A percentile compares a stretch with the other conserved stretches of the same genome.
Conservation (phyloP, 2,797 vertebrate species). For the Capromys pilorides region DNA sequence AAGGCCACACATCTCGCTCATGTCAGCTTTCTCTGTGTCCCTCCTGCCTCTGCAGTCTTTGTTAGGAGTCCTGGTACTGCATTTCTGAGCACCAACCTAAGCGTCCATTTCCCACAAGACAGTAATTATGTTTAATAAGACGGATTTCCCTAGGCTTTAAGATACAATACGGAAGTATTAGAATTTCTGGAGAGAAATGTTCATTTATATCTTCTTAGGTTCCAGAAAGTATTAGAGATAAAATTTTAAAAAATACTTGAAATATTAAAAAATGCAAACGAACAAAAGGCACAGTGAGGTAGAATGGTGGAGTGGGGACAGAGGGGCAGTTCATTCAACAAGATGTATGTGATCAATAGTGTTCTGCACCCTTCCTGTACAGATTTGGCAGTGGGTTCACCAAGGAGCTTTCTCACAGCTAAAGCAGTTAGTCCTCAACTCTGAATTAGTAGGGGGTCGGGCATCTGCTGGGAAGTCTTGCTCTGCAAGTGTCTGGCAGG, state of each 20-base stretch:
- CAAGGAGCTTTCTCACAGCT: background rate
- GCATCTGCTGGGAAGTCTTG: background rate
- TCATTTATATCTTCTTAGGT: conserved; percentile 12
- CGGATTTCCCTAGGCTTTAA: background rate
- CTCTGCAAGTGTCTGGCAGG: background rate
- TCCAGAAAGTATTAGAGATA: background rate
- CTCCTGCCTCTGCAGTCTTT: background rate
- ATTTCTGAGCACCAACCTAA: background rate
- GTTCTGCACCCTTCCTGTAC: background rate
- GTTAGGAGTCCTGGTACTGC: background rate
- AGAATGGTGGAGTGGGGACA: background rate
- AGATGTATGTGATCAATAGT: background rate
- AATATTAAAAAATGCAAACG: conserved; percentile 10
- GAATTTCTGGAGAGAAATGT: conserved; percentile 30
- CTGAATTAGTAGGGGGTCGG: background rate
- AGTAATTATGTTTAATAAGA: background rate
- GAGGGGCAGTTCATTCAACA: background rate
- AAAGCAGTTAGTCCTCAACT: background rate
- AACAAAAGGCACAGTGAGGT: conserved; percentile 22
- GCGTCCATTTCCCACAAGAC: background rate
- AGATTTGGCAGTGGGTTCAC: background rate
- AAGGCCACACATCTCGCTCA: background rate
- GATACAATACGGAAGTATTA: background rate
- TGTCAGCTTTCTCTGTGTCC: background rate
- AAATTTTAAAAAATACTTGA: conserved; percentile 15